Evolutionary conservation across 2,113 vertebrate species (phyloP), one percentile per base, ranked within the genome.

Genomic region (Amblyornis subalaris): DNA sequence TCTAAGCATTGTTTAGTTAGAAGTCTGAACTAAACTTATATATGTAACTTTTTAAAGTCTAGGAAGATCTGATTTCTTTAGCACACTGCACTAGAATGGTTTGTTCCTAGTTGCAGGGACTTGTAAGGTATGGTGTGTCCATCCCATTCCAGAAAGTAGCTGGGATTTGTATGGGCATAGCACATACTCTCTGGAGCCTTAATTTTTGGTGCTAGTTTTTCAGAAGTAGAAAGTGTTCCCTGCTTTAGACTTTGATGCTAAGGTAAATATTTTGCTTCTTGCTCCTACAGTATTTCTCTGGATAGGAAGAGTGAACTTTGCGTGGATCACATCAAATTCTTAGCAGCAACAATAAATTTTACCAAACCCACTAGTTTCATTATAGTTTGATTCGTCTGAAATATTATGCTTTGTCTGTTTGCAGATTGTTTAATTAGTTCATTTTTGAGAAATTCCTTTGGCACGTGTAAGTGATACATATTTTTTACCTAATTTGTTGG

Each of bases 241-340:
- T 70, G 20, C 7, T 90, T 74, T 31, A 15, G 38, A 25, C 19
- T 88, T 89, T 76, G 18, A 54, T n/a, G 20, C n/a, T 42, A 9
- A 75, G 33, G 45, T 76, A 61, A 73, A 65, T 77, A 48, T 19
- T 77, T n/a, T 4, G 5, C 35, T 65, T 78, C 36, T 47, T 82
- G 33, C 6, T 72, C 3, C 29, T 28, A 9, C 3, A 36, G 17
- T 78, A 26, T 42, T 90, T 72, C 29, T 69, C 31, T 65, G 20
- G 6, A 6, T 25, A 55, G 4, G 36, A 55, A 45, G 20, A 64
- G 5, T 66, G 26, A 78, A 35, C 26, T 74, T 67, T 2, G 0
- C 0, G 0, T 54, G 10, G 71, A 51, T 44, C 25, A 31, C 21
- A 23, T 64, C 2, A 13, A 17, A 4, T 67, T 88, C 19, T 48